Conservation (phyloP, 1,140 invertebrate species). For the Musca vetustissima region DNA sequence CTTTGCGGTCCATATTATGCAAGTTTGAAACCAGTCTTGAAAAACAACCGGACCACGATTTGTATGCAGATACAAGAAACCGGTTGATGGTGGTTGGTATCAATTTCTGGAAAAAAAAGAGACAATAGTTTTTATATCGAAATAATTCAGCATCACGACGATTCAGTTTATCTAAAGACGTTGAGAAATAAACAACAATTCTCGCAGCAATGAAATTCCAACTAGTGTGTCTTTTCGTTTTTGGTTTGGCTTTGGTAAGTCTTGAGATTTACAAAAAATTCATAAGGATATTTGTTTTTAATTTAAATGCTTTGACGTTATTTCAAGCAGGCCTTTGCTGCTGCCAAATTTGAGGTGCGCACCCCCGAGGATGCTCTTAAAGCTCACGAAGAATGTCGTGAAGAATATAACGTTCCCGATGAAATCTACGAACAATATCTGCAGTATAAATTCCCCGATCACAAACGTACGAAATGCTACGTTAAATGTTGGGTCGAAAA, state of each 20-base stretch:
- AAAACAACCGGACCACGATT: not conserved
- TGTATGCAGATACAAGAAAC: conserved; percentile 5
- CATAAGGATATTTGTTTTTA: not conserved
- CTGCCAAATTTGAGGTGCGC: conserved; percentile 42
- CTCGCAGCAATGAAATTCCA: conserved; percentile 13
- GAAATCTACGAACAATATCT: conserved; percentile 48
- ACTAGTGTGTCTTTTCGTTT: not conserved
- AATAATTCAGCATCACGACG: not conserved
- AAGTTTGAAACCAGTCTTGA: conserved; percentile 14
- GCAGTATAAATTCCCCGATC: conserved; percentile 46
- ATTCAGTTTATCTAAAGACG: not conserved
- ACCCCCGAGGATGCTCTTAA: conserved; percentile 40
- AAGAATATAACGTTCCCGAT: conserved; percentile 40
- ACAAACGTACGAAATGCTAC: conserved; percentile 45
- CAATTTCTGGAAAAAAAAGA: conserved; percentile 1
- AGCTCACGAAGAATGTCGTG: conserved; percentile 46
- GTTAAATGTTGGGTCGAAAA: conserved; percentile 50
- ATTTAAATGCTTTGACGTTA: not conserved
- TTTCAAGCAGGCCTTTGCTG: conserved; percentile 29
- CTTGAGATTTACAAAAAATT: conserved; percentile 11
- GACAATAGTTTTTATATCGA: conserved; percentile 7
- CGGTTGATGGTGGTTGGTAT: conserved; percentile 4
- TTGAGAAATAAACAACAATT: conserved; percentile 8
- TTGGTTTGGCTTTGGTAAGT: conserved; percentile 21
- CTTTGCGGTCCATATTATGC: conserved; percentile 3